Base-by-base conservation (phyloP, 2,113 vertebrate species). In the Plecturocebus donacophilus region DNA sequence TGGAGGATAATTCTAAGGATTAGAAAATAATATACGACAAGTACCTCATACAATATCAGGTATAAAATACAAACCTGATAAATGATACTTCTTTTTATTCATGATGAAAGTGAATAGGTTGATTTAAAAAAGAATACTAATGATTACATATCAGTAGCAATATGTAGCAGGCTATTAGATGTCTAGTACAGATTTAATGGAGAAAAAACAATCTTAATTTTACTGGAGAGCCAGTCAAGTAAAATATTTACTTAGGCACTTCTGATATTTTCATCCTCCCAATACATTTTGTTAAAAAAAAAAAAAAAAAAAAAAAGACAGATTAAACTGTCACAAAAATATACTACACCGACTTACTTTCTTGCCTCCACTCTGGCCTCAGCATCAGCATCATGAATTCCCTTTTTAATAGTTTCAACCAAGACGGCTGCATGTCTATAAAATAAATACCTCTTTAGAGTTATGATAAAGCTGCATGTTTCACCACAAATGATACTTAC, bases 401-500 rank as follows among this genome's bases (percentile, higher is more conserved):
- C 99, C 96, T 99, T 99, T 98, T 99, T 99, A 98, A 99, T 99
- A 81, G 99, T 99, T 97, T 99, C 99, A 94, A 99, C 99, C 97
- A 99, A 97, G 97, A 99, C 99, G 30, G 99, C 98, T 73, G 99
- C 99, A 87, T 99, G 99, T 98, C 99, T 99, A 97, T 19, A 97
- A 97, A 54, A 96, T 8, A 98, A 70, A 98, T 61, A 97, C 6
- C 90, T 32, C 61, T 93, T 97, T 84, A 94, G 25, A 32, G 79
- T 95, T 58, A 21, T 8, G 19, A 38, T 66, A 79, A 73, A 86
- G 49, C 30, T 49, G 3, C 47, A 0, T 23, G 81, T 90, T 96
- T 97, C 40, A 90, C n/a, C 71, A 95, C 23, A 87, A 94, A 91
- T 13, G 23, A 49, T 30, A 91, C 10, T 80, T 68, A 76, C 3